Conservation (phyloP, 2,888 invertebrate species). For the Melinaea marsaeus region DNA sequence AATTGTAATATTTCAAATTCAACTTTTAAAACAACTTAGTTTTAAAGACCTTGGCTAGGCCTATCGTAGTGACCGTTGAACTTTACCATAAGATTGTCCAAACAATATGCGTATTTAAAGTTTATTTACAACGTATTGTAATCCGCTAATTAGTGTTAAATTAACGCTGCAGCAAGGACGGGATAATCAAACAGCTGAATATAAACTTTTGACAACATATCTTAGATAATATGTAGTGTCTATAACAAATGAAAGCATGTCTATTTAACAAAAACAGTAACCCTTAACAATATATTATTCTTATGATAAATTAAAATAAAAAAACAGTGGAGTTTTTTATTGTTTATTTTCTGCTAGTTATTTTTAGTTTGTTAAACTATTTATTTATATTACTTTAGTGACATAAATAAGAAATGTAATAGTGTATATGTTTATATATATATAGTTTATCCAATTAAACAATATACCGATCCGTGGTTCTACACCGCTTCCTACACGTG, state of each 20-base stretch:
- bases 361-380: too few species aligned
- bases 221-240: neutral
- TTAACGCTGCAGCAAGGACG: slow-evolving; percentile 25
- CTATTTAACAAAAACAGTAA: too few species aligned
- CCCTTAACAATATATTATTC: too few species aligned
- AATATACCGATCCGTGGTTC: slow-evolving; percentile 25
- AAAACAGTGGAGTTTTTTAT: too few species aligned
- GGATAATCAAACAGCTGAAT: neutral
- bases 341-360: too few species aligned
- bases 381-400: too few species aligned
- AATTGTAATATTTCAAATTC: too few species aligned
- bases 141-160: slow-evolving; percentile 44
- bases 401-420: too few species aligned
- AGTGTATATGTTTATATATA: neutral
- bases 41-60: slow-evolving; percentile 28
- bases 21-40: neutral
- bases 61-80: slow-evolving; percentile 42
- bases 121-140: slow-evolving; percentile 44
- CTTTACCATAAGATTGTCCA: slow-evolving; percentile 35
- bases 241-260: neutral
- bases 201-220: neutral
- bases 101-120: slow-evolving; percentile 39
- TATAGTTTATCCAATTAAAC: slow-evolving; percentile 17
- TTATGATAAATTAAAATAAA: too few species aligned
- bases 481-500: slow-evolving; percentile 33